Evolutionary conservation across 2,113 vertebrate genomes (phyloP), one percentile per base, ranked within the genome.

Genomic region (Marmota monax): DNA sequence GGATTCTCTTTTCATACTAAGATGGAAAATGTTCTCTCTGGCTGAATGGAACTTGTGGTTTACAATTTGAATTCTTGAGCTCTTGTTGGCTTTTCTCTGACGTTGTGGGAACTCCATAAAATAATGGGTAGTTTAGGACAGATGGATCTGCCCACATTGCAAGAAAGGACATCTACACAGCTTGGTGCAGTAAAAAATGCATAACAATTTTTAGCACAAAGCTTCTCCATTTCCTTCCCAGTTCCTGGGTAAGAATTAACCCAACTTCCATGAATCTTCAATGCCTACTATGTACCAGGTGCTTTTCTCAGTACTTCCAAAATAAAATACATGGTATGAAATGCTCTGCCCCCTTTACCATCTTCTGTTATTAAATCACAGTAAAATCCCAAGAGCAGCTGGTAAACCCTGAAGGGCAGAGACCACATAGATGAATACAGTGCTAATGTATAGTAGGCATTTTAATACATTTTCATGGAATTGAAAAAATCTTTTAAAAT

Each of bases 251-350:
- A 17, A 93, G 48, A 91, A 89, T 85, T 91, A 94, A 78, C 37
- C 27, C 25, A 95, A 61, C 16, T 86, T 63, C 11, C 87, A 25
- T 61, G 65, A 76, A 56, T 95, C 32, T 93, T 91, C 51, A 89
- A 94, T 83, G 61, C 9, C 61, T 80, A 84, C 79, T 96, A 45
- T 83, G 27, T 85, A 23, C 8, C 17, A 84, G 79, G 58, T 7
- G 86, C 51, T 93, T 95, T 83, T 89, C 51, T 84, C 58, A 95
- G 25, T 85, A 96, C 51, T 96, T 93, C 56, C 10, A 86, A 91
- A 90, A 76, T 53, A 82, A 84, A 95, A 91, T 69, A 83, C 4
- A 63, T 34, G 20, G 17, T 34, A 72, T 32, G 9, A 88, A 84
- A 90, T n/a, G 61, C 39, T 74, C 5, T 53, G 67, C 12, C 25